phyloP scores from a whole-genome alignment of 2,113 vertebrate genomes.

The Lycocorax pyrrhopterus region DNA sequence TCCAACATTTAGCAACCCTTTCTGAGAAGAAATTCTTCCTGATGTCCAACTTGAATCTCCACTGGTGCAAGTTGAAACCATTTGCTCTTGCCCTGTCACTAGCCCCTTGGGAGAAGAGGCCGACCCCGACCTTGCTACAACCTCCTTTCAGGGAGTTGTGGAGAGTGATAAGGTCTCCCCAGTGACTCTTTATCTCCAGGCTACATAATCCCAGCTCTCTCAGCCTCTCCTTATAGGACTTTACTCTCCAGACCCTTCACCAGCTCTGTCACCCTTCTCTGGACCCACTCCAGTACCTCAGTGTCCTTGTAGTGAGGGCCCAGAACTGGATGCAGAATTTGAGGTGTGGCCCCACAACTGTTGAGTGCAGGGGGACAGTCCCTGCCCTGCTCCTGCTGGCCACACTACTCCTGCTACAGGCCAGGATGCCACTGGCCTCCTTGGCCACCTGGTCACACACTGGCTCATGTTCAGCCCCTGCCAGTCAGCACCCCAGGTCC shows the following conservation, averaged over 20 bases:
- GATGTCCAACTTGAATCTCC: neutral
- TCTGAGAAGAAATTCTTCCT: neutral
- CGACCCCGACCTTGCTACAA: too few species aligned
- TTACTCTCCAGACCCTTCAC: neutral
- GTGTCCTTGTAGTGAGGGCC: neutral
- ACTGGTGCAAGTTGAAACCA: neutral
- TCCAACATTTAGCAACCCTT: neutral
- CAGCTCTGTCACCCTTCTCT: neutral
- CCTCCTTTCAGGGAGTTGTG: neutral
- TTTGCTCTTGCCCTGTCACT: neutral
- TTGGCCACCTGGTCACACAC: neutral
- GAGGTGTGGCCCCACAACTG: neutral
- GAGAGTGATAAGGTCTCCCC: neutral
- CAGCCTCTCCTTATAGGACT: fast-evolving
- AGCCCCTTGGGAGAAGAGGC: neutral
- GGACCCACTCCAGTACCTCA: neutral
- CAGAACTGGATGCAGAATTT: neutral
- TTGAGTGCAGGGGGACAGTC: neutral
- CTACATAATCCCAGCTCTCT: neutral
- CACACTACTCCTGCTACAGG: fast-evolving
- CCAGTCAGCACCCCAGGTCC: fast-evolving
- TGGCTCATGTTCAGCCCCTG: neutral
- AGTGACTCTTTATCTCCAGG: neutral
- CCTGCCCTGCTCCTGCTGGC: neutral
- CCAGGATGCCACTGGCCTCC: neutral